Evolutionary conservation across 2,113 vertebrate species (phyloP).

Genomic region (Lontra canadensis): DNA sequence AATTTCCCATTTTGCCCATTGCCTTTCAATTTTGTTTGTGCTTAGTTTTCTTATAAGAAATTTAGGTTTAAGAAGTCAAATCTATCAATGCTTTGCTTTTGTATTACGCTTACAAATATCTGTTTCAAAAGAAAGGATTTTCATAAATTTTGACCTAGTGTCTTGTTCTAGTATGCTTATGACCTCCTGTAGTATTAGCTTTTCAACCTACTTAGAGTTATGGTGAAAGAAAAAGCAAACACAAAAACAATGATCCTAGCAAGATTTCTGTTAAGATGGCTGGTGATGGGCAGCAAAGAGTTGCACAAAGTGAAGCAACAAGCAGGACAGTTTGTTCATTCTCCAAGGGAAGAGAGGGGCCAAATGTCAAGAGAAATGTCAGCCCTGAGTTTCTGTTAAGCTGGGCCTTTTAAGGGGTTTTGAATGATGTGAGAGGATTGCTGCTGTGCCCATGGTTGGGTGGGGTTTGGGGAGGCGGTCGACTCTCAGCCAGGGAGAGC

Average conservation of each 20-base stretch:
- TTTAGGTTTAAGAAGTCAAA: neutral
- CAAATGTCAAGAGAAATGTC: neutral
- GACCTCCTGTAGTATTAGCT: neutral
- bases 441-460: neutral
- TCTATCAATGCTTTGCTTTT: neutral
- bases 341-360: neutral
- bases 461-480: neutral
- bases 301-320: neutral
- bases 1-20: neutral
- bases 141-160: neutral
- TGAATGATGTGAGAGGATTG: neutral
- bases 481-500: neutral
- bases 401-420: neutral
- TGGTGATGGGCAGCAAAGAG: neutral
- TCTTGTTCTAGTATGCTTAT: neutral
- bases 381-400: neutral
- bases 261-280: neutral
- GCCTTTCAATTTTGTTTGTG: neutral
- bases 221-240: neutral
- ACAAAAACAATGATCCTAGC: neutral
- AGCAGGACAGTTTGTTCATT: neutral
- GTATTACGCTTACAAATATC: neutral
- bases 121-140: neutral
- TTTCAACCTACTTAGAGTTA: neutral
- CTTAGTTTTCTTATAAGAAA: neutral